Base-by-base conservation (phyloP, 2,113 vertebrate species). In the Sphaerodactylus townsendi region DNA sequence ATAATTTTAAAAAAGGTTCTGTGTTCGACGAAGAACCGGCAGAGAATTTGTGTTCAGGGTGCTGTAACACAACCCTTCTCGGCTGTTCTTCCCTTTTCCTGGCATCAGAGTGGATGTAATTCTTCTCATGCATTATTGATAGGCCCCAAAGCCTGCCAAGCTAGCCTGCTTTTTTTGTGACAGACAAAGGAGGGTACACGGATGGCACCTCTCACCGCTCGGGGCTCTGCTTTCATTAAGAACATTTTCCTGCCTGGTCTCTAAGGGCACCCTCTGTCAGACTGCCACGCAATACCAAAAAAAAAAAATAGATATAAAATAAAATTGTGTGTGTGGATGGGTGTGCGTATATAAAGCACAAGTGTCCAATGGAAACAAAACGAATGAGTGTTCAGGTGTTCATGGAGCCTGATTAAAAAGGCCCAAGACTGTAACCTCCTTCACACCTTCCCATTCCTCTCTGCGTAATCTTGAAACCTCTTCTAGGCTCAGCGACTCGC, bases 111-210 rank as follows among this genome's bases (percentile, higher is more conserved):
- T 90, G 92, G 93, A 95, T 93, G 85, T 91, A 92, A 91, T 92
- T 89, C 93, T 94, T 85, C 82, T 90, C 94, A 96, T 97, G 91
- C 89, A 97, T 97, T 96, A 97, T 96, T 97, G 95, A 97, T 97
- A 92, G 95, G 89, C 88, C 90, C 94, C 94, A 93, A 92, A 94
- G 95, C 93, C 93, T 95, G 96, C 95, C 95, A 96, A 95, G 94
- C 85, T 84, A 83, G 79, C 92, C 92, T 92, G 91, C 88, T 81
- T 81, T 94, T 94, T 89, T 91, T 89, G 88, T 95, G 94, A 91
- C 91, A 95, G 92, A 94, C 93, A 95, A 93, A 96, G 92, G 85
- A 85, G 53, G 89, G 93, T 92, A 92, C 94, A 89, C 2, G 93
- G 93, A 94, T 94, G 93, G 88, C 93, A 94, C 91, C 91, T 95